Evolutionary conservation across 2,797 vertebrate genomes (phyloP), one percentile per base, ranked within the genome.

Genomic region (Pseudochaenichthys georgianus): DNA sequence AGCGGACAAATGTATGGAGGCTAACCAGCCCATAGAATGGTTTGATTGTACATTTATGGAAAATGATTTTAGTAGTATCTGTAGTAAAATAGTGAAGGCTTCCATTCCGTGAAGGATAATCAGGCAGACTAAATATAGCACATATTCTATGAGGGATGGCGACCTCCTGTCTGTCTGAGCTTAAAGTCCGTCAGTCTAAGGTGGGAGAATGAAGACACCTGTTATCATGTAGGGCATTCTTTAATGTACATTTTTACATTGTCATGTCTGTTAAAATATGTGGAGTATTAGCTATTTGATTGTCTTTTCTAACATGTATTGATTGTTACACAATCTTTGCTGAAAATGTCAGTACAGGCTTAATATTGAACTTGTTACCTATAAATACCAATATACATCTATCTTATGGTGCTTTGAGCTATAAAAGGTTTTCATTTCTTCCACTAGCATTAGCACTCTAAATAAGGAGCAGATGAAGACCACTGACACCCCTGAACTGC

Each of bases 401-500:
- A 50, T 63, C 1, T 17, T 21, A 31, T 21, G 10, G 8, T 71
- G 23, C 60, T 47, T 67, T 17, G 4, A 54, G 23, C 74, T 62
- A 8, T 58, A 10, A 2, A 38, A 19, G 34, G n/a, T 45, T 1
- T 71, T 38, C 0, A n/a, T 76, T 41, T 34, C 9, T 46, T 73
- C 5, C 9, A 41, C 42, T 12, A 13, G 16, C 28, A 28, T 4
- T 28, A 82, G 70, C 84, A 77, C 82, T 81, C 78, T 81, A 87
- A 87, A 92, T 80, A 89, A 87, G 82, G 80, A 90, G 69, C 85
- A 92, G 83, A 90, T 92, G 89, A 93, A 87, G 79, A 88, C 79
- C 81, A 87, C 62, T 89, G 89, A 93, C 83, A 89, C 88, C 86
- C 71, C 52, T 93, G 87, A 94, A 91, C 89, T 92, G 88, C 82